Percentiles rank a stretch among this genome's conserved stretches.
phyloP scores from a whole-genome alignment of 2,888 invertebrate species.

The Aleiodes alternator region DNA sequence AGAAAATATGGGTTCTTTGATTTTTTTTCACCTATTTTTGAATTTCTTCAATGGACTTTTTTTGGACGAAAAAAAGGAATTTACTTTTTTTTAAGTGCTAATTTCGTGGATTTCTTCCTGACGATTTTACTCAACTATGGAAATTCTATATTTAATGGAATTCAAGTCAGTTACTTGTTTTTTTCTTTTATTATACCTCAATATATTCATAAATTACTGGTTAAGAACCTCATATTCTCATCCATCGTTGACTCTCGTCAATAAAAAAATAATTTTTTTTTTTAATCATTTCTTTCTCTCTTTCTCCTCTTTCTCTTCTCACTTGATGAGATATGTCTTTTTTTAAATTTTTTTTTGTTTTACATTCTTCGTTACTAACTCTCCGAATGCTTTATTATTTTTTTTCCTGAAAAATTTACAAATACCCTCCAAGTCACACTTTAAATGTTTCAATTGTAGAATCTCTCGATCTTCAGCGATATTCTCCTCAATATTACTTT shows the following conservation, averaged over 20 bases:
- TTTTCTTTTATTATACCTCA: slow-evolving; percentile 12
- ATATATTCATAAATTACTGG: slow-evolving; percentile 23
- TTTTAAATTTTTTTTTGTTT: not conserved
- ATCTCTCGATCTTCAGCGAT: slow-evolving; percentile 6
- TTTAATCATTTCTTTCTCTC: slow-evolving; percentile 46
- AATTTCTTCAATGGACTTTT: not conserved
- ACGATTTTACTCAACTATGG: not conserved
- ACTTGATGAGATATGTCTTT: slow-evolving; percentile 31
- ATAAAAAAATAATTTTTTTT: slow-evolving; percentile 57
- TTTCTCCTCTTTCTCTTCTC: slow-evolving; percentile 6
- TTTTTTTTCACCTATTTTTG: not conserved
- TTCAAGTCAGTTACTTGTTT: not conserved
- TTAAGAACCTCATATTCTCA: slow-evolving; percentile 23
- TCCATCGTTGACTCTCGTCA: slow-evolving; percentile 41
- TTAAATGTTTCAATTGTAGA: slow-evolving; percentile 47
- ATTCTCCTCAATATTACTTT: slow-evolving; percentile 11
- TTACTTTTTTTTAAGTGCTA: not conserved
- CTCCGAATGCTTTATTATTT: not conserved
- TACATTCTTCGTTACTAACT: not conserved
- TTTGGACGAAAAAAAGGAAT: not conserved
- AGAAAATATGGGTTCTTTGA: no score
- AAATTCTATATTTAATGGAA: not conserved
- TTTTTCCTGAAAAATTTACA: slow-evolving; percentile 22
- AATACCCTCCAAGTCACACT: slow-evolving; percentile 13
- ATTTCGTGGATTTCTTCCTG: no score